Evolutionary conservation across 2,113 vertebrate genomes (phyloP).

Genomic region (Pseudopodoces humilis): DNA sequence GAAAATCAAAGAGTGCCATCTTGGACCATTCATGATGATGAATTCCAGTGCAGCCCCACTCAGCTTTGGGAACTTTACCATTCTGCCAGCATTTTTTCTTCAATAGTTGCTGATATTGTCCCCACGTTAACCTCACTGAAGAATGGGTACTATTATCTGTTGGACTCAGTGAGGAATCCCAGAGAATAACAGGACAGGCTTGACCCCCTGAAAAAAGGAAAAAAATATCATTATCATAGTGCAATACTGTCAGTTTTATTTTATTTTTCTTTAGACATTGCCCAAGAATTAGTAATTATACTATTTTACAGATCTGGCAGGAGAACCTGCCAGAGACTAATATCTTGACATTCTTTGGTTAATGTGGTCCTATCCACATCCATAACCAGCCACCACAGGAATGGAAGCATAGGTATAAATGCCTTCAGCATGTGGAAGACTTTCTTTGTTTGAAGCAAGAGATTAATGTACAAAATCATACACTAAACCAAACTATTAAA

Average conservation of each 20-base stretch:
- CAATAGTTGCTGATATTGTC: constrained; percentile 83
- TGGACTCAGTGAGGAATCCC: constrained; percentile 83
- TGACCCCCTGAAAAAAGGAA: constrained; percentile 74
- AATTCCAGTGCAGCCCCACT: constrained; percentile 83
- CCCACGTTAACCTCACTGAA: constrained; percentile 85
- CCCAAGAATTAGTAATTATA: neutral
- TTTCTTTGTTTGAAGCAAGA: constrained; percentile 34
- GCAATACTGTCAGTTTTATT: neutral
- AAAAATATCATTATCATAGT: neutral
- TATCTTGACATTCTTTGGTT: neutral
- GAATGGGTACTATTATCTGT: constrained; percentile 75
- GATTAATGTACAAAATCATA: neutral
- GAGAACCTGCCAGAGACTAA: neutral
- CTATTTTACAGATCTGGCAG: neutral
- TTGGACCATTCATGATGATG: constrained; percentile 95
- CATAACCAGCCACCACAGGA: constrained; percentile 44
- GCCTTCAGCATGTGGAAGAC: neutral
- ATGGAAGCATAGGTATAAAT: constrained; percentile 42
- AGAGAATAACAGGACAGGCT: constrained; percentile 84
- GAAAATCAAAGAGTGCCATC: constrained; percentile 93
- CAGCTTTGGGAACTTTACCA: constrained; percentile 80
- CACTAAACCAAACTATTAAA: neutral
- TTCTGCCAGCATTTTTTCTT: constrained; percentile 89
- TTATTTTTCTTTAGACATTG: neutral
- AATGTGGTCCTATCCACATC: constrained; percentile 43